phyloP scores from a whole-genome alignment of 2,888 invertebrate species.

The Matsumyia berberina region DNA sequence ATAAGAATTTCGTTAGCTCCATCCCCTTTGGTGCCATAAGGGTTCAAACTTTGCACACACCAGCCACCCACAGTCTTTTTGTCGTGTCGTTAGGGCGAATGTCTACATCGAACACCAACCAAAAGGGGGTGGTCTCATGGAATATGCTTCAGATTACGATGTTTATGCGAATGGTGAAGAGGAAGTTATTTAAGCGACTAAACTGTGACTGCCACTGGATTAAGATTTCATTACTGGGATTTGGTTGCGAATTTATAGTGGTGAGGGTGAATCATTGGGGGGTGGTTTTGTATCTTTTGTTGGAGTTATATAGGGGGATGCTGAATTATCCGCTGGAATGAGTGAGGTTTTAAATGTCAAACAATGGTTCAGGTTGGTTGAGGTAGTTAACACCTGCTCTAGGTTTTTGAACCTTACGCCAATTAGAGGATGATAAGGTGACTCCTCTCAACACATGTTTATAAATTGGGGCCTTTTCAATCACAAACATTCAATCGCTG shows the following conservation, averaged over 20 bases:
- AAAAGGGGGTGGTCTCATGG: slow-evolving; percentile 57
- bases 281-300: slow-evolving; percentile 44
- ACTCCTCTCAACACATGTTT: neutral
- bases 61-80: slow-evolving; percentile 62
- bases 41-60: slow-evolving; percentile 45
- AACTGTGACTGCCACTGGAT: slow-evolving; percentile 72
- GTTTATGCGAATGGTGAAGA: slow-evolving; percentile 57
- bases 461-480: neutral
- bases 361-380: slow-evolving; percentile 8
- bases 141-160: slow-evolving; percentile 74
- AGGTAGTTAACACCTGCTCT: slow-evolving; percentile 36
- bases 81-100: slow-evolving; percentile 55
- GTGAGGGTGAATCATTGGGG: slow-evolving; percentile 65
- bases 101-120: slow-evolving; percentile 55
- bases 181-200: slow-evolving; percentile 76
- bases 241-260: slow-evolving; percentile 67
- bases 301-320: slow-evolving; percentile 25
- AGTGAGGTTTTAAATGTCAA: slow-evolving; percentile 32
- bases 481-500: neutral
- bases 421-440: neutral
- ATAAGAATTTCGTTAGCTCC: slow-evolving; percentile 30
- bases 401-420: neutral
- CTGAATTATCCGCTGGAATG: slow-evolving; percentile 14
- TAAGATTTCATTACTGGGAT: slow-evolving; percentile 75
- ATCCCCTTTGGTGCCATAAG: slow-evolving; percentile 42